Evolutionary conservation across 2,113 vertebrate species (phyloP), one percentile per base, ranked within the genome.

Genomic region (Lutjanus erythropterus): DNA sequence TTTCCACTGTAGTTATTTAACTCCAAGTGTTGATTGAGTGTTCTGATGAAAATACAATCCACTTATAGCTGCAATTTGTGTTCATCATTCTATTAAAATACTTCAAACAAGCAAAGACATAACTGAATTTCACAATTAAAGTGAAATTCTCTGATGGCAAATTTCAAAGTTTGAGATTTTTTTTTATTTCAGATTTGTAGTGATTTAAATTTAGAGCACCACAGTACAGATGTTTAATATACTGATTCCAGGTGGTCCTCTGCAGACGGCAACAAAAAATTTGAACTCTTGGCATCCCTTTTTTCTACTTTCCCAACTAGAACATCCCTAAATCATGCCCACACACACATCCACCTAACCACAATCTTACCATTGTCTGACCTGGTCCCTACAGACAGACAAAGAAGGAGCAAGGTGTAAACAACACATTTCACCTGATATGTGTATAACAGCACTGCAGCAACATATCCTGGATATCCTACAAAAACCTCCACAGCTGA

Each of bases 321-420:
- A 90, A 73, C 86, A 81, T 88, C 83, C 75, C 83, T 39, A 33
- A 79, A 78, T 68, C 41, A 78, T 18, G 18, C 49, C 41, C 62
- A 78, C 70, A 87, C 71, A 86, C 52, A 86, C 37, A 64, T 53
- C 49, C 68, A 80, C 78, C 79, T 81, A 71, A 82, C 81, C 60
- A 77, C 27, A 77, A 74, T 95, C 96, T 98, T 97, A 97, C 96
- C 96, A 95, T 97, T 95, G 93, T 96, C 95, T 94, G 96, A 96
- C 83, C 95, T 93, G 94, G 96, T 94, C 92, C 96, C 96, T 97
- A 96, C 92, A 96, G 90, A 95, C 94, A 95, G 91, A 95, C 88
- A 96, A 93, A 94, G 71, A 89, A 80, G 83, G 80, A 78, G 75
- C 80, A 84, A 50, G 94, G 58, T 64, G 70, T 93, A 94, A 89